phyloP scores from a whole-genome alignment of 2,797 vertebrate genomes.

The Saxicola maurus region DNA sequence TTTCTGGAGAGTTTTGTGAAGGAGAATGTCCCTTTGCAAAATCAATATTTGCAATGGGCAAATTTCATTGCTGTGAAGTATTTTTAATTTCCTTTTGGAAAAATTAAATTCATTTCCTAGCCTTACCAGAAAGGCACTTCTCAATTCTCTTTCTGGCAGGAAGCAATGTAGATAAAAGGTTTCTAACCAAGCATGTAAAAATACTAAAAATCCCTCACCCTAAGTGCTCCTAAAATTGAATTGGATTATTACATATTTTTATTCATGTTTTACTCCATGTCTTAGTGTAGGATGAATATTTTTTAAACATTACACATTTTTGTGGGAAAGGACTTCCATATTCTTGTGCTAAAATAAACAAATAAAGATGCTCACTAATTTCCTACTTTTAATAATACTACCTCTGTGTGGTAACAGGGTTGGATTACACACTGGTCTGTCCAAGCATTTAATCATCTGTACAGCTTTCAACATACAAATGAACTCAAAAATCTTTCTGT shows the following conservation, averaged over 20 bases:
- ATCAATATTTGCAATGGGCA: background rate
- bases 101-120: background rate
- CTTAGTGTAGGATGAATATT: background rate
- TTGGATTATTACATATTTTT: background rate
- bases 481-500: background rate
- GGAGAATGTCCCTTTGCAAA: background rate
- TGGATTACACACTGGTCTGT: background rate
- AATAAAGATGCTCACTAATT: background rate
- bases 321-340: background rate
- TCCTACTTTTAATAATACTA: background rate
- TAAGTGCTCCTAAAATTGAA: background rate
- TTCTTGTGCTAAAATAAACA: background rate
- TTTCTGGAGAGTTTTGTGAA: background rate
- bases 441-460: background rate
- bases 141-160: background rate
- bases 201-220: background rate
- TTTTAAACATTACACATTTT: background rate
- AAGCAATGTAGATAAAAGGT: background rate
- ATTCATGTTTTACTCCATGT: background rate
- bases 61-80: background rate
- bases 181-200: background rate
- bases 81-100: slow-evolving; percentile 27
- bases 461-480: background rate
- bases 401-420: background rate
- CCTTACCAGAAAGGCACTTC: background rate